Evolutionary conservation across 2,113 vertebrate genomes (phyloP).

Genomic region (Mixornis gularis): DNA sequence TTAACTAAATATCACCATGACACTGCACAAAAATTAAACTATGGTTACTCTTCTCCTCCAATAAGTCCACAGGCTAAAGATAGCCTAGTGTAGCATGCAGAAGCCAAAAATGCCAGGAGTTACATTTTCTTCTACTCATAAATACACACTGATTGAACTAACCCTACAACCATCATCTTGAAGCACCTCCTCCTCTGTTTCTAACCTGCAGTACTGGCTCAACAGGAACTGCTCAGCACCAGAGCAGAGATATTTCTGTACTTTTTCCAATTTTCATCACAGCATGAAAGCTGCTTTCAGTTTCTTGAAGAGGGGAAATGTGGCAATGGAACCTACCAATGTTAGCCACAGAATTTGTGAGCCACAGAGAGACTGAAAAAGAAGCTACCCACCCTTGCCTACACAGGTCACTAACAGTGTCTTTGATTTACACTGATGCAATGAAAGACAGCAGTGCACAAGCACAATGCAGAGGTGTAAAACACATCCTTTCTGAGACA

Average conservation of each 20-base stretch:
- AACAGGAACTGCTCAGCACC: neutral
- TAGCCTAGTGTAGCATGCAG: neutral
- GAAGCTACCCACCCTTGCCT: neutral
- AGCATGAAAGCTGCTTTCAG: neutral
- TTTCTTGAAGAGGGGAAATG: neutral
- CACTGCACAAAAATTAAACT: neutral
- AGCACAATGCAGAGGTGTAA: neutral
- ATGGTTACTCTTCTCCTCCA: neutral
- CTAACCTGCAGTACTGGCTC: neutral
- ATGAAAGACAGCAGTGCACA: neutral
- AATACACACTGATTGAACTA: neutral
- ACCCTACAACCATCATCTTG: neutral
- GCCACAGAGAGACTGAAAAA: neutral
- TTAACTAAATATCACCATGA: neutral
- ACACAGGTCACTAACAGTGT: neutral
- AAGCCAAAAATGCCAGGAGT: neutral
- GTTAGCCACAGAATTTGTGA: neutral
- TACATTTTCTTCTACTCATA: neutral
- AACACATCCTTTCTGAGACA: neutral
- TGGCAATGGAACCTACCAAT: neutral
- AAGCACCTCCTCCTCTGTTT: neutral
- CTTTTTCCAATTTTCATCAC: neutral
- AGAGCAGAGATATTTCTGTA: neutral
- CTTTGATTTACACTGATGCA: neutral
- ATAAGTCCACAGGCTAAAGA: neutral